A percentile compares a stretch with the other conserved stretches of the same genome.
phyloP scores from a whole-genome alignment of 2,888 invertebrate genomes.

The Tolmerus cingulatus region DNA sequence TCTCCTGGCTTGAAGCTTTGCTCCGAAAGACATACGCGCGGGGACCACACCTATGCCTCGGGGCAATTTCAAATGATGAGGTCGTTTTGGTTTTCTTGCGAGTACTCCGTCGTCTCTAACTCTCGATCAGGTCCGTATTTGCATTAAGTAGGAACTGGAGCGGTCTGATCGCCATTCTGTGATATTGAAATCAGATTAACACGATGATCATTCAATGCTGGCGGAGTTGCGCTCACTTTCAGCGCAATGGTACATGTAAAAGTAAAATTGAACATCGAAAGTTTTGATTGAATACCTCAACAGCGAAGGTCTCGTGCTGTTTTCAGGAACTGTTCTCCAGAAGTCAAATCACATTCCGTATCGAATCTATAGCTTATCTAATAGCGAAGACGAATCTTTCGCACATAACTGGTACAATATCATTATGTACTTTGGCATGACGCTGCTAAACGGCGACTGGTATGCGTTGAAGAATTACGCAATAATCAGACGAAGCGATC shows the following conservation, averaged over 20 bases:
- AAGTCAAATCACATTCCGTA: constrained; percentile 4
- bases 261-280: constrained; percentile 36
- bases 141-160: constrained; percentile 36
- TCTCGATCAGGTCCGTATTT: constrained; percentile 10
- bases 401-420: neutral
- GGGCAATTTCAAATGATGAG: constrained; percentile 52
- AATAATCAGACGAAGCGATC: constrained; percentile 27
- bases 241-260: neutral
- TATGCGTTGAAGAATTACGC: constrained; percentile 1
- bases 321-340: constrained; percentile 12
- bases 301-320: constrained; percentile 38
- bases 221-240: constrained; percentile 34
- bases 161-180: constrained; percentile 25
- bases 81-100: constrained; percentile 50
- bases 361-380: neutral
- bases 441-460: neutral
- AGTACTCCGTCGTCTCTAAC: constrained; percentile 27
- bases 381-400: constrained; percentile 23
- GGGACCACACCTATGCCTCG: constrained; percentile 52
- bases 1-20: constrained; percentile 32
- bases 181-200: constrained; percentile 42
- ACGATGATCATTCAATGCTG: constrained; percentile 41
- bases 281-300: constrained; percentile 22
- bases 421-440: neutral
- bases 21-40: constrained; percentile 49